Evolutionary conservation across 2,113 vertebrate species (phyloP).

Genomic region (Odobenus rosmarus): DNA sequence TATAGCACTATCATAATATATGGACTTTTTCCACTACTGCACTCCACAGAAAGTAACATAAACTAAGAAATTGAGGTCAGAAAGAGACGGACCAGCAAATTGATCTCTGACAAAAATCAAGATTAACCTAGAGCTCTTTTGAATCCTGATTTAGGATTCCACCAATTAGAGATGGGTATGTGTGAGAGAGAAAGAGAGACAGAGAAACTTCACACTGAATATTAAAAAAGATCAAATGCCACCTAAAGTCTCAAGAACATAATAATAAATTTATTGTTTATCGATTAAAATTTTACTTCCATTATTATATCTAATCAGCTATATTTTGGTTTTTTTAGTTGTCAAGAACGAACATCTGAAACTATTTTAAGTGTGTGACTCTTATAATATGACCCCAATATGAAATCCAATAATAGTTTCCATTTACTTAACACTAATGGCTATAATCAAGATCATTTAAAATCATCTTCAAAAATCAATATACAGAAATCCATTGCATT

Average conservation of each 20-base stretch:
- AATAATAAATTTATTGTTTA: not conserved
- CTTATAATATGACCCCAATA: not conserved
- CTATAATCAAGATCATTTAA: constrained; percentile 10
- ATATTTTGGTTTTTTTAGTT: constrained; percentile 5
- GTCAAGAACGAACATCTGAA: not conserved
- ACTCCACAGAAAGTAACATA: not conserved
- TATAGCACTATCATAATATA: not conserved
- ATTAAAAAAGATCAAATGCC: not conserved
- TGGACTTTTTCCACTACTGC: not conserved
- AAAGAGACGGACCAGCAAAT: not conserved
- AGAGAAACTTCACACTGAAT: not conserved
- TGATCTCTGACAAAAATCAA: constrained; percentile 14
- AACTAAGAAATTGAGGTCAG: not conserved
- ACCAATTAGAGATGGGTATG: not conserved
- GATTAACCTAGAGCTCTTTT: not conserved
- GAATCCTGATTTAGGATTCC: not conserved
- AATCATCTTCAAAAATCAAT: not conserved
- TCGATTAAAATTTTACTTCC: not conserved
- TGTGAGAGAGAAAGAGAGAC: not conserved
- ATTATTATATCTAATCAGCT: not conserved
- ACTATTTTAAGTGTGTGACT: not conserved
- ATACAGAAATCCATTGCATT: not conserved
- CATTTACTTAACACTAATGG: not conserved
- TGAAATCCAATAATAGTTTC: not conserved
- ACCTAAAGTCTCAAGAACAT: not conserved